Evolutionary conservation across 2,113 vertebrate species (phyloP).

Genomic region (zebrafish (Danio rerio)): GRCz12tu NC_133180.1:29227501-29228000

Average conservation of each 20-base stretch:
- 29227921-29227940: neutral
- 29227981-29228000: too few species aligned
- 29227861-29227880: neutral
- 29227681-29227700: slow-evolving; percentile 79
- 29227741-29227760: slow-evolving; percentile 73
- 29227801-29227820: slow-evolving; percentile 37
- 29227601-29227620: slow-evolving; percentile 58
- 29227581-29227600: slow-evolving; percentile 65
- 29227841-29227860: slow-evolving; percentile 2
- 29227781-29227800: slow-evolving; percentile 65
- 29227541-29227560: slow-evolving; percentile 52
- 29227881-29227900: slow-evolving; percentile 10
- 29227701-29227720: slow-evolving; percentile 76
- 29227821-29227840: slow-evolving; percentile 34
- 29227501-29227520: slow-evolving; percentile 69
- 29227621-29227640: slow-evolving; percentile 47
- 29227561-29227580: slow-evolving; percentile 70
- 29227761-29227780: slow-evolving; percentile 65
- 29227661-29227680: slow-evolving; percentile 76
- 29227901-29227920: slow-evolving; percentile 28
- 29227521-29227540: slow-evolving; percentile 62
- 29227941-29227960: too few species aligned
- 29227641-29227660: slow-evolving; percentile 71
- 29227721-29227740: slow-evolving; percentile 73
- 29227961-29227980: too few species aligned